Conservation (phyloP, 2,113 vertebrate genomes). For the Lepisosteus osseus region DNA sequence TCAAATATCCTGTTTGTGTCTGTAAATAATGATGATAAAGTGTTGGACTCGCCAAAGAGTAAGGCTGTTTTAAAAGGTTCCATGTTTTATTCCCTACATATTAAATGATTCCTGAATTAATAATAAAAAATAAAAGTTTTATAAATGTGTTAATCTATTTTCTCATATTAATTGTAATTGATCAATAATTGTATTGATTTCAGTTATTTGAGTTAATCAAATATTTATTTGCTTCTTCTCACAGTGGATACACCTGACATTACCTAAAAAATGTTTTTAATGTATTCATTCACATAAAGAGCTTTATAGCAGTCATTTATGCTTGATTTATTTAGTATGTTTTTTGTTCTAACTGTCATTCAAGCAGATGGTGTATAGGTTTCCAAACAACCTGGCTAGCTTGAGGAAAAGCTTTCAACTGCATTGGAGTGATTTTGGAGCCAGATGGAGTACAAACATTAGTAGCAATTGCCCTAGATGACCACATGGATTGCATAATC, state of each 20-base stretch:
- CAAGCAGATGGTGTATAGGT: not conserved
- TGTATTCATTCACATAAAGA: no score
- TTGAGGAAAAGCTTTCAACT: not conserved
- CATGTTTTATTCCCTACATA: no score
- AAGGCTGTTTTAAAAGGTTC: not conserved
- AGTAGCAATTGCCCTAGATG: not conserved
- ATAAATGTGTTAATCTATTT: no score
- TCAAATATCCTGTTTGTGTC: not conserved
- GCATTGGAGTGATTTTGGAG: not conserved
- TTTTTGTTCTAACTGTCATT: not conserved
- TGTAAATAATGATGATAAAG: slow-evolving; percentile 1
- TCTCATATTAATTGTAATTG: no score
- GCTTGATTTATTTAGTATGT: not conserved
- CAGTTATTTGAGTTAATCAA: no score
- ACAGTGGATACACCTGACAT: no score
- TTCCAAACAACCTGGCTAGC: not conserved
- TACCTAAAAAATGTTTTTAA: no score
- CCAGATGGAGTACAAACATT: not conserved
- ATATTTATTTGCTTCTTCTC: no score
- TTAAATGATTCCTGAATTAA: no score
- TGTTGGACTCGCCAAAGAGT: not conserved
- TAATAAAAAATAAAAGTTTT: no score
- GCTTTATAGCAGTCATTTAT: not conserved
- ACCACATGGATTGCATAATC: no score
- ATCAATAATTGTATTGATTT: no score